Evolutionary conservation across 2,113 vertebrate genomes (phyloP).

Genomic region (Redunca redunca): DNA sequence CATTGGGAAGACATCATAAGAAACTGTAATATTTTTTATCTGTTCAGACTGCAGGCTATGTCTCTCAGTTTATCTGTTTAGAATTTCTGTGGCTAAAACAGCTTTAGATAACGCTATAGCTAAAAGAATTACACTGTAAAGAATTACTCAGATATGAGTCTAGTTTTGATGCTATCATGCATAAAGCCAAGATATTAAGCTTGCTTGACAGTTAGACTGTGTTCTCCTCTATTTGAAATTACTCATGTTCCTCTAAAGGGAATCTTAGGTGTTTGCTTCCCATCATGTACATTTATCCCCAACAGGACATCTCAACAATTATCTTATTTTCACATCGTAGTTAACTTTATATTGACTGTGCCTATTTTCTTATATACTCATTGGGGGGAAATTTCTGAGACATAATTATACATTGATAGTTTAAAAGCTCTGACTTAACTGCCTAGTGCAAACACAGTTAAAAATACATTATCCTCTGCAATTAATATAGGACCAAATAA

Average conservation of each 20-base stretch:
- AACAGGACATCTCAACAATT: background rate
- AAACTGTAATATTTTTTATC: background rate
- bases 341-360: background rate
- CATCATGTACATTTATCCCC: background rate
- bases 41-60: background rate
- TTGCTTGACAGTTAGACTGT: background rate
- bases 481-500: background rate
- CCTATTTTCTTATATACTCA: background rate
- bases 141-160: background rate
- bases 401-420: background rate
- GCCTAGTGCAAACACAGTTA: background rate
- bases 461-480: background rate
- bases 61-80: background rate
- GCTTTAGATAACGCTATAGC: background rate
- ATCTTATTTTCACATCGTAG: background rate
- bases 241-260: background rate
- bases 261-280: background rate
- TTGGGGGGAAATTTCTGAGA: background rate
- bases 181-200: background rate
- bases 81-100: background rate
- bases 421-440: conserved; percentile 6
- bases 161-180: background rate
- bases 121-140: background rate
- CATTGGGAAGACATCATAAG: background rate
- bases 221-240: conserved; percentile 13